Base-by-base conservation (phyloP, 2,888 invertebrate genomes). In the Tipula unca region DNA sequence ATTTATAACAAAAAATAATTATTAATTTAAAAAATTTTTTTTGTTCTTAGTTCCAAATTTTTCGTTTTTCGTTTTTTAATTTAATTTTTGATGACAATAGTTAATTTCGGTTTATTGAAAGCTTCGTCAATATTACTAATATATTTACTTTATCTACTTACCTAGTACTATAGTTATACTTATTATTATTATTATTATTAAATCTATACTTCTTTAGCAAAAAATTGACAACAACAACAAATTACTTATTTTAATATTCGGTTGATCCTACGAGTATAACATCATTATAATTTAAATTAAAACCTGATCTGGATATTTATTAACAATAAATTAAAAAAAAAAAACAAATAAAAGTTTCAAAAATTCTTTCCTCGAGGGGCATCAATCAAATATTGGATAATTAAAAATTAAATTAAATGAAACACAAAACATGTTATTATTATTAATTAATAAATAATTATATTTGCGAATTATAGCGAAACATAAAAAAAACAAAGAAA, bases 1-100 rank as follows among this genome's bases (percentile, higher is more conserved):
- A 84, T 39, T 84, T 84, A 84, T 35, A 83, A 83, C 29, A 83
- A 83, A 83, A 83, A 14, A 83, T 32, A 29, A 32, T 25, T 83
- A 29, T 83, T 83, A 32, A 32, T 83, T 82, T 32, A 32, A 32
- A n/a, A n/a, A n/a, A n/a, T n/a, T n/a, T n/a, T n/a, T n/a, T n/a
- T n/a, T n/a, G n/a, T 82, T 82, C 29, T 4, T 82, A 29, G 82
- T 82, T 82, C n/a, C 29, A 29, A n/a, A 14, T 10, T 82, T 82
- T 17, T 20, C 10, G 4, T 82, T 29, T 82, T 82, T 82, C 10
- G 29, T 82, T 29, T 83, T 20, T 69, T 69, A 69, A 69, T 69
- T 69, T 69, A 17, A 48, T 69, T 69, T 69, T 69, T 69, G 25
- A 25, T 25, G 17, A 54, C 14, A 29, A 82, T 29, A n/a, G 3